Evolutionary conservation across 2,797 vertebrate genomes (phyloP).

Genomic region (Amblyopsis hoosieri): DNA sequence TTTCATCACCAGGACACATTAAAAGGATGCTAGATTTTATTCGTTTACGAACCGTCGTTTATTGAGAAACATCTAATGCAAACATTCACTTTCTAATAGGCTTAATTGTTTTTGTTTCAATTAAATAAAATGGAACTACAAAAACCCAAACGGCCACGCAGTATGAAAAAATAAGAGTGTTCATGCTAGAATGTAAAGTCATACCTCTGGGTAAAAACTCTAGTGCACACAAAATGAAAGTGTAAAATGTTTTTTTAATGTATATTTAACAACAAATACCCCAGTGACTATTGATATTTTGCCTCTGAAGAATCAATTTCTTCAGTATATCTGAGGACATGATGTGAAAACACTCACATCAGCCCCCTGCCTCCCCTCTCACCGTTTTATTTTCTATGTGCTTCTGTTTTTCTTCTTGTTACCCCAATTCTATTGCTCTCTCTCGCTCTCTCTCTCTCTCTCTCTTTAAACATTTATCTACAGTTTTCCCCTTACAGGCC

Average conservation of each 20-base stretch:
- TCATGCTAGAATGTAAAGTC: constrained; percentile 90
- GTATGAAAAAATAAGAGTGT: constrained; percentile 78
- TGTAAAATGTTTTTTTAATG: constrained; percentile 99
- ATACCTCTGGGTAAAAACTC: constrained; percentile 93
- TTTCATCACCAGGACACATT: constrained; percentile 41
- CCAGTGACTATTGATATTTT: constrained; percentile 94
- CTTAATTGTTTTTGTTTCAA: constrained; percentile 71
- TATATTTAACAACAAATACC: constrained; percentile 99
- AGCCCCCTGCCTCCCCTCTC: constrained; percentile 64
- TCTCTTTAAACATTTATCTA: constrained; percentile 85
- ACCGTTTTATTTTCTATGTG: constrained; percentile 65
- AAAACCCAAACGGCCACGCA: constrained; percentile 80
- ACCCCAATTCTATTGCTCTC: constrained; percentile 72
- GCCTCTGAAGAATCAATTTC: constrained; percentile 86
- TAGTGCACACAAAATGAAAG: constrained; percentile 94
- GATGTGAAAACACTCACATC: constrained; percentile 83
- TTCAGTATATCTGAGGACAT: constrained; percentile 82
- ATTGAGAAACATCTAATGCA: constrained; percentile 52
- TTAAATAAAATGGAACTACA: constrained; percentile 78
- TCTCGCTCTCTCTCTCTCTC: constrained; percentile 42
- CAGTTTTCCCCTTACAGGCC: constrained; percentile 77
- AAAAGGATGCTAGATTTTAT: constrained; percentile 24
- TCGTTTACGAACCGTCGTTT: constrained; percentile 47
- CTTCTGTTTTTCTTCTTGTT: constrained; percentile 69
- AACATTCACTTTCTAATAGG: constrained; percentile 74